Percentiles rank a stretch among this genome's conserved stretches.
phyloP scores from a whole-genome alignment of 2,888 invertebrate species.

The Spilarctia lutea region DNA sequence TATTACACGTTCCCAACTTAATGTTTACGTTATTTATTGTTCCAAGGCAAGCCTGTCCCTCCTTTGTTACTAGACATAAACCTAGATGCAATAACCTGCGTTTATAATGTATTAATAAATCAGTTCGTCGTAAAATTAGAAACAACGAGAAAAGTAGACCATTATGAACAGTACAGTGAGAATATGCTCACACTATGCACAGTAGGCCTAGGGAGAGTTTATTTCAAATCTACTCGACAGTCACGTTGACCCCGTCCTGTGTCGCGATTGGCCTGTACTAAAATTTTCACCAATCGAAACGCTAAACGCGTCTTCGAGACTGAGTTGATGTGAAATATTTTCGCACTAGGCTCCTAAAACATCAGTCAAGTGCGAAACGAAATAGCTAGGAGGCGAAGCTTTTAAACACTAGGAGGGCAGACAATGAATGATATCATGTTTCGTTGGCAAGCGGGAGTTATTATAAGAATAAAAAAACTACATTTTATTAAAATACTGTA shows the following conservation, averaged over 20 bases:
- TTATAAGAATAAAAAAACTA: neutral
- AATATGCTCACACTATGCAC: neutral
- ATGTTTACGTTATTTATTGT: slow-evolving; percentile 1
- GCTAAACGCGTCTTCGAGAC: too few species aligned
- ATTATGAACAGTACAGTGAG: neutral
- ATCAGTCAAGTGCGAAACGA: neutral
- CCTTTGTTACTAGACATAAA: neutral
- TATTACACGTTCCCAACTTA: neutral
- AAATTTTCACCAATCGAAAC: too few species aligned
- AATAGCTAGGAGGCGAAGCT: neutral
- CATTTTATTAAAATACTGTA: neutral
- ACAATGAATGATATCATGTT: neutral
- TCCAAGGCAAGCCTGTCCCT: neutral
- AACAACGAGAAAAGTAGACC: neutral
- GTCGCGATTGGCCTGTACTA: too few species aligned
- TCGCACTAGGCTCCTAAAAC: neutral
- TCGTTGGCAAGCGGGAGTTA: neutral
- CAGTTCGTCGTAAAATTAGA: neutral
- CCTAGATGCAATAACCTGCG: neutral
- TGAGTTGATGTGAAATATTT: too few species aligned
- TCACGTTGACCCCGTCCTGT: too few species aligned
- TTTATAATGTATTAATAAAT: neutral
- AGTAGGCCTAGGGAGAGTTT: neutral
- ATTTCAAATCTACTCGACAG: too few species aligned
- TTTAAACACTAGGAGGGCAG: neutral